Evolutionary conservation across 1,140 invertebrate species (phyloP).

Genomic region (Tetramorium simillimum): DNA sequence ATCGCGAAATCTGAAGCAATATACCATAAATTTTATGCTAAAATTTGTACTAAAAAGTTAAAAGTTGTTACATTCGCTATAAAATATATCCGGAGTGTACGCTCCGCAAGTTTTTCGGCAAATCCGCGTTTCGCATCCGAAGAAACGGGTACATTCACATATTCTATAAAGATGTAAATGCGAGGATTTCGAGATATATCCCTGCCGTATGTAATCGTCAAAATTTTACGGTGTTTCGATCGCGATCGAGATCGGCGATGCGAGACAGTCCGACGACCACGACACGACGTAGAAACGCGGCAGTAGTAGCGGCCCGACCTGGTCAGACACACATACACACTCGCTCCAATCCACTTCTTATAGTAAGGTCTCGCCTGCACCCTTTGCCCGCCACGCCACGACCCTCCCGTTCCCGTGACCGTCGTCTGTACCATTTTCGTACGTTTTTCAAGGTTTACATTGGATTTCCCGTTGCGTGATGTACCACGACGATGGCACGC

Average conservation of each 20-base stretch:
- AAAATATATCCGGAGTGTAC: neutral
- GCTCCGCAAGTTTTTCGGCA: neutral
- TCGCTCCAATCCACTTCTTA: slow-evolving; percentile 85
- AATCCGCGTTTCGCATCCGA: neutral
- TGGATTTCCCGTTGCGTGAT: slow-evolving; percentile 79
- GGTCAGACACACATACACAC: slow-evolving; percentile 72
- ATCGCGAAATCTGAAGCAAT: neutral
- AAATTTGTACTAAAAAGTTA: neutral
- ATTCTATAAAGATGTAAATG: neutral
- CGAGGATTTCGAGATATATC: neutral
- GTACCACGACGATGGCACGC: slow-evolving; percentile 44
- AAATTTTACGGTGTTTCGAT: slow-evolving; percentile 3
- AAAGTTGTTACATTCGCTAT: neutral
- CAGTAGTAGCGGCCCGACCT: slow-evolving; percentile 56
- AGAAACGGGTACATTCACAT: neutral
- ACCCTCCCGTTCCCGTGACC: neutral
- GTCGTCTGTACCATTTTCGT: slow-evolving; percentile 43
- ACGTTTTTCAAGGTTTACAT: slow-evolving; percentile 83
- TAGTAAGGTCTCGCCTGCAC: slow-evolving; percentile 81
- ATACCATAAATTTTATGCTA: neutral
- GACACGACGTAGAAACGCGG: slow-evolving; percentile 49
- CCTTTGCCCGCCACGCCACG: neutral
- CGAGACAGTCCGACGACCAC: slow-evolving; percentile 36
- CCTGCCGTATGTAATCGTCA: too few relatives aligned
- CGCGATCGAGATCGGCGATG: slow-evolving; percentile 42